Conservation (phyloP, 2,888 invertebrate genomes). For the Heliconius cydno region DNA sequence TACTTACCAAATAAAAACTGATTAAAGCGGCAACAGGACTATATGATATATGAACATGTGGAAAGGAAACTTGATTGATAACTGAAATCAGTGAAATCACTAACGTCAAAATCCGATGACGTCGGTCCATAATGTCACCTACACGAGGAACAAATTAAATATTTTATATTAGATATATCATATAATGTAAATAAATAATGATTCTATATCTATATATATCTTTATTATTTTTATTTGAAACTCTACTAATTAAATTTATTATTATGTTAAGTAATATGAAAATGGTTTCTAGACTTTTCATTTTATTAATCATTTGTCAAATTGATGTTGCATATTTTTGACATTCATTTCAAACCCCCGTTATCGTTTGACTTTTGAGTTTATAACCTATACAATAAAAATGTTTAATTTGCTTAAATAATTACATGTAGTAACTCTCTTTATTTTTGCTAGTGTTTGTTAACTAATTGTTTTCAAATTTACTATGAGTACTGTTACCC, state of each 20-base stretch:
- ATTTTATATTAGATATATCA: not conserved
- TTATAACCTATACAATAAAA: constrained; percentile 9
- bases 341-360: not conserved
- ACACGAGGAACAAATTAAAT: not conserved
- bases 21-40: constrained; percentile 23
- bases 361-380: constrained; percentile 12
- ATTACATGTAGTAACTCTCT: not conserved
- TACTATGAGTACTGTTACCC: constrained; percentile 6
- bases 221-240: not conserved
- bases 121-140: constrained; percentile 15
- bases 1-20: constrained; percentile 28
- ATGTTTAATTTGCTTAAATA: constrained; percentile 9
- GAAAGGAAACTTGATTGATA: constrained; percentile 19
- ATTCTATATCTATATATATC: not conserved
- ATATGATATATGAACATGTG: constrained; percentile 22
- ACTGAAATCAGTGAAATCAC: constrained; percentile 7
- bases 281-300: not conserved
- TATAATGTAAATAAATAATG: not conserved
- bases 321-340: not conserved
- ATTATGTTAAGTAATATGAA: not conserved
- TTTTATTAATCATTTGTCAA: not conserved
- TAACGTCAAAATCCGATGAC: constrained; percentile 24
- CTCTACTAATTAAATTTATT: not conserved
- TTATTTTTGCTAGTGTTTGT: not conserved
- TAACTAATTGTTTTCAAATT: not conserved